Evolutionary conservation across 2,888 invertebrate genomes (phyloP).

Genomic region (Acleris literana): DNA sequence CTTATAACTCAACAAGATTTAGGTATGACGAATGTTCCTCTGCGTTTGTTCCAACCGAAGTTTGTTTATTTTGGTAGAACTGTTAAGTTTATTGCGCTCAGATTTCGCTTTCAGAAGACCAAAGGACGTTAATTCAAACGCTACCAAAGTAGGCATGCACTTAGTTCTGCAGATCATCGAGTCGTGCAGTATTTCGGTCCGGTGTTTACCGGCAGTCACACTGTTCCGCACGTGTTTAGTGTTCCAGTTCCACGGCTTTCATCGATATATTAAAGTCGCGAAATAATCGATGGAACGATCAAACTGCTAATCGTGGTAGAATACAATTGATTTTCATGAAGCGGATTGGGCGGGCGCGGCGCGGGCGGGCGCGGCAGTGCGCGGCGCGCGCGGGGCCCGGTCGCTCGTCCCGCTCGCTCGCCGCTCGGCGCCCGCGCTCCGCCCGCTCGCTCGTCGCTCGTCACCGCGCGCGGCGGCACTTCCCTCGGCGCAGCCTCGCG

Average conservation of each 20-base stretch:
- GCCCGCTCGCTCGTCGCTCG: slow-evolving; percentile 31
- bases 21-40: no score
- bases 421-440: slow-evolving; percentile 38
- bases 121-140: no score
- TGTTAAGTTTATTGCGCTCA: no score
- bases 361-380: slow-evolving; percentile 57
- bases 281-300: slow-evolving; percentile 37
- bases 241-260: slow-evolving; percentile 20
- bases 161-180: not conserved
- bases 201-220: slow-evolving; percentile 16
- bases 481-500: slow-evolving; percentile 35
- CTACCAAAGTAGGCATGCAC: no score
- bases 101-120: no score
- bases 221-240: slow-evolving; percentile 7
- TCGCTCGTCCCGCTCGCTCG: slow-evolving; percentile 52
- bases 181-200: slow-evolving; percentile 3
- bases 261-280: slow-evolving; percentile 31
- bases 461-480: slow-evolving; percentile 38
- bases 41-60: no score
- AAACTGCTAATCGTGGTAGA: slow-evolving; percentile 30
- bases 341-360: slow-evolving; percentile 37
- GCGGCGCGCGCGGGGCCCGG: slow-evolving; percentile 71
- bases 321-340: slow-evolving; percentile 36
- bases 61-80: no score
- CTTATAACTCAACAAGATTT: no score